Base-by-base conservation (phyloP, 2,888 invertebrate genomes). In the Gari tellinella region DNA sequence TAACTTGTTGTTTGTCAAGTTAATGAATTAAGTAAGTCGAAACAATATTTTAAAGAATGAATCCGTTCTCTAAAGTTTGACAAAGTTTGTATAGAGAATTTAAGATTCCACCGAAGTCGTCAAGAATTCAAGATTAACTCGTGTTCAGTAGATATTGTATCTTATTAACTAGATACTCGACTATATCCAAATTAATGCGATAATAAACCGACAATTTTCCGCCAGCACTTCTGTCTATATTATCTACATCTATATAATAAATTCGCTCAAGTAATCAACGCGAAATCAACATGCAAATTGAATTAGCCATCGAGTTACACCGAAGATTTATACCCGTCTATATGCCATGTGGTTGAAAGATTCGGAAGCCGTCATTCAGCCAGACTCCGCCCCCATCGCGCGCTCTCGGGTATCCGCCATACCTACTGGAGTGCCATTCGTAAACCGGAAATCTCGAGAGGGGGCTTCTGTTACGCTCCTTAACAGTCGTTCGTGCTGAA, bases 241-340 rank as follows among this genome's bases (percentile, higher is more conserved):
- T 63, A 64, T 64, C 63, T 37, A 38, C 15, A n/a, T n/a, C 45
- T 31, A 53, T 40, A 45, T 61, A 67, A 67, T 72, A 67, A 66
- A 72, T 68, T 64, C 64, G 61, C 37, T 48, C 56, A 40, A 58
- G 61, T 64, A 73, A 74, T 74, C 74, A 74, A 69, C 68, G 21
- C 26, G 72, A 66, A 72, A 63, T 78, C 77, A 63, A 78, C 77
- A 78, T 73, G 66, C 66, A 78, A 78, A 78, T 78, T 78, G 73
- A 78, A 78, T 78, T 78, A 78, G 62, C 45, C 26, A 57, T 37
- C 62, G 40, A 51, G 66, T 70, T 73, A 68, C 58, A 63, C 40
- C 26, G 63, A 63, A 63, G 65, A 69, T 74, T 68, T 74, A 74
- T 74, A 74, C 69, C 52, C 40, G 21, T 14, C 55, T 66, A 49